Evolutionary conservation across 2,888 invertebrate species (phyloP).

Genomic region (Pilophorus perplexus): DNA sequence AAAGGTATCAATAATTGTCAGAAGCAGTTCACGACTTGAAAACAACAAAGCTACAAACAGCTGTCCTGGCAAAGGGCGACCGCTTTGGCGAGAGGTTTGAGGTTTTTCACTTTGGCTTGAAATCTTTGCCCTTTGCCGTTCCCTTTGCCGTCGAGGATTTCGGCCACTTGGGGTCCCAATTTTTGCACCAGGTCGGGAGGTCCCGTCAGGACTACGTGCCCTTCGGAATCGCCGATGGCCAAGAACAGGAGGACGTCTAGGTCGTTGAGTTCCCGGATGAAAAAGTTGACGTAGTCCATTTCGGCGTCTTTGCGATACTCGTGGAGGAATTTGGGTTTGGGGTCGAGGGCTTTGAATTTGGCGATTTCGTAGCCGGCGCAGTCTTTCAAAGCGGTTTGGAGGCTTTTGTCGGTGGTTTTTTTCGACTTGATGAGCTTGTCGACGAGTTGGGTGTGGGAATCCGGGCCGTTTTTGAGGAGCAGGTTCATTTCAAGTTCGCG

Average conservation of each 20-base stretch:
- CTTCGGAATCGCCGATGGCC: constrained; percentile 63
- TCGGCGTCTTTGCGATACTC: constrained; percentile 71
- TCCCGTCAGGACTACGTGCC: constrained; percentile 57
- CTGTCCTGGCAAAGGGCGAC: constrained; percentile 54
- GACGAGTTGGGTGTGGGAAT: constrained; percentile 67
- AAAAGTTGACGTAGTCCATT: constrained; percentile 68
- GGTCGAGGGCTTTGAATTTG: constrained; percentile 56
- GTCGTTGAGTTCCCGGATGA: constrained; percentile 64
- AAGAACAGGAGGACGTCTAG: constrained; percentile 63
- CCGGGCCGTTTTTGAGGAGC: constrained; percentile 64
- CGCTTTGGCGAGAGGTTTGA: constrained; percentile 64
- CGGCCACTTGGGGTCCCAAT: constrained; percentile 63
- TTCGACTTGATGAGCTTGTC: constrained; percentile 70
- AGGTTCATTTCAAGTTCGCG: constrained; percentile 51
- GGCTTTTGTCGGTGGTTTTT: constrained; percentile 63
- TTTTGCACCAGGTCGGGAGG: constrained; percentile 55
- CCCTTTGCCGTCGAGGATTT: constrained; percentile 72
- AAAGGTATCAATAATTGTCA: background rate
- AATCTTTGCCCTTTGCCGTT: constrained; percentile 69
- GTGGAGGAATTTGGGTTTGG: constrained; percentile 59
- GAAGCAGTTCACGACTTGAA: background rate
- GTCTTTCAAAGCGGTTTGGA: constrained; percentile 66
- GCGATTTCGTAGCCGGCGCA: constrained; percentile 67
- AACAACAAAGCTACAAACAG: background rate
- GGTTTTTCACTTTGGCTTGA: constrained; percentile 72